Percentiles rank a stretch among this genome's conserved stretches.
Conservation (phyloP, 2,797 vertebrate genomes). For the Amphiprion clarkii region DNA sequence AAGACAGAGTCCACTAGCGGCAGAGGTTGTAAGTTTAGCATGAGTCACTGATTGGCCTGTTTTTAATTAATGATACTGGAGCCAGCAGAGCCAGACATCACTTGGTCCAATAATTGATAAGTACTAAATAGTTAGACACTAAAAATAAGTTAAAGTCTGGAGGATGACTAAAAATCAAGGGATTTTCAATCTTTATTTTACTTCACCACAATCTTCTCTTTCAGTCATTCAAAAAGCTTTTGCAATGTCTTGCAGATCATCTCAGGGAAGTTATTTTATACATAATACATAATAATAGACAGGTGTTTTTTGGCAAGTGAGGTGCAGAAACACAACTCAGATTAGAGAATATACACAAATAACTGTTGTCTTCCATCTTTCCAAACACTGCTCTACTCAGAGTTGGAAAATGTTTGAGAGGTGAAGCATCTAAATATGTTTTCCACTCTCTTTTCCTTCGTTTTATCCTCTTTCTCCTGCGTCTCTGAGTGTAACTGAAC, state of each 20-base stretch:
- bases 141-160: not conserved
- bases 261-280: too few relatives aligned
- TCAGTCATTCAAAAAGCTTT: not conserved
- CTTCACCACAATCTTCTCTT: not conserved
- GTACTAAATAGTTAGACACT: not conserved
- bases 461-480: conserved; percentile 1
- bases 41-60: conserved; percentile 54
- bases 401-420: conserved; percentile 27
- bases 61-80: conserved; percentile 59
- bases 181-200: not conserved
- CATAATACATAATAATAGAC: not conserved
- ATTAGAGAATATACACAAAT: conserved; percentile 23
- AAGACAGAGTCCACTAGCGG: conserved; percentile 27
- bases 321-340: conserved; percentile 16
- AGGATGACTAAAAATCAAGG: not conserved
- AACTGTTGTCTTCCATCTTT: conserved; percentile 4
- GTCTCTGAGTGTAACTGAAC: conserved; percentile 29
- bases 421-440: conserved; percentile 31
- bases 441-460: not conserved
- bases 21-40: conserved; percentile 47
- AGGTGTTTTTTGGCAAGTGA: not conserved
- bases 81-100: conserved; percentile 36
- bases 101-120: conserved; percentile 1
- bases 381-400: not conserved
- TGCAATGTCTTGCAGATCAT: too few relatives aligned